Evolutionary conservation across 2,797 vertebrate genomes (phyloP).

Genomic region (Erethizon dorsatum): DNA sequence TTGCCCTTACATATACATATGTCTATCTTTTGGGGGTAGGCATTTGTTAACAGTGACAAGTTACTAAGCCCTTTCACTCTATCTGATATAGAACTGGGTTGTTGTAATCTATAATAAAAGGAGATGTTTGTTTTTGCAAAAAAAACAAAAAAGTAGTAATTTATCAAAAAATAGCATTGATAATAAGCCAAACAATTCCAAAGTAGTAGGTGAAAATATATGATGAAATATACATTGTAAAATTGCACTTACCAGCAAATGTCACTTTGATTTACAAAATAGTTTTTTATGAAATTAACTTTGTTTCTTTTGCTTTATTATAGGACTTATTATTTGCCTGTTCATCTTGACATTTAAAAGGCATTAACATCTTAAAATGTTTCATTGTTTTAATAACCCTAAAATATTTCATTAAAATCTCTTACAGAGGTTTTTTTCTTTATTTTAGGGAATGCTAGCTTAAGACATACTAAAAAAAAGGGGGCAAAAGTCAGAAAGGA

Average conservation of each 20-base stretch:
- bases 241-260: constrained; percentile 34
- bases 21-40: constrained; percentile 53
- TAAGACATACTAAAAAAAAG: constrained; percentile 86
- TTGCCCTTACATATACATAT: constrained; percentile 35
- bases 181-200: constrained; percentile 46
- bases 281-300: constrained; percentile 68
- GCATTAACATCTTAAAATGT: constrained; percentile 41
- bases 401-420: constrained; percentile 83
- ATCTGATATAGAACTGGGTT: constrained; percentile 44
- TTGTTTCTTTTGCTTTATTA: constrained; percentile 58
- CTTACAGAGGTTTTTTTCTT: constrained; percentile 48
- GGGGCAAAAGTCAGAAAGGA: constrained; percentile 90
- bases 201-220: constrained; percentile 59
- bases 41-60: constrained; percentile 46
- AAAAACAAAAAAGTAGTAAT: constrained; percentile 28
- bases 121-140: constrained; percentile 66
- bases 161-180: constrained; percentile 59
- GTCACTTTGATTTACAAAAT: constrained; percentile 63
- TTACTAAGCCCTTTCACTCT: constrained; percentile 53
- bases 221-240: constrained; percentile 45
- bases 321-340: not conserved
- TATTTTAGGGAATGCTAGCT: constrained; percentile 84
- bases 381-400: constrained; percentile 71
- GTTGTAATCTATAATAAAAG: constrained; percentile 73
- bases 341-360: constrained; percentile 52